Conservation (phyloP, 2,888 invertebrate species). For the Erebia aethiops region DNA sequence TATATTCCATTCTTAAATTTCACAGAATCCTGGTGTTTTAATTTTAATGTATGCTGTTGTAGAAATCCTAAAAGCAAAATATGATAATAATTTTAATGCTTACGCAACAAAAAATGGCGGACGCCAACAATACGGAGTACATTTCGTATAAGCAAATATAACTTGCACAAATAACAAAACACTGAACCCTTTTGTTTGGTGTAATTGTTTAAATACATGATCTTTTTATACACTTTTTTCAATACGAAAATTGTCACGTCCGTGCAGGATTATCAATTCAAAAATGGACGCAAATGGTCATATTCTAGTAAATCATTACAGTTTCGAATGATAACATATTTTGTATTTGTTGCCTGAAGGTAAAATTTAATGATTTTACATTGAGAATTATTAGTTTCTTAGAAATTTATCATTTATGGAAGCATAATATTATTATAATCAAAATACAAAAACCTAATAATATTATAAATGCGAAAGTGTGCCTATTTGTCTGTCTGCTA, state of each 20-base stretch:
- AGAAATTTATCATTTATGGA: neutral
- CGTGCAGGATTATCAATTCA: slow-evolving; percentile 48
- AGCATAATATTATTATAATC: too few species aligned
- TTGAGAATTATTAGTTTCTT: neutral
- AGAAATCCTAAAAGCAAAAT: neutral
- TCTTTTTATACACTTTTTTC: slow-evolving; percentile 37
- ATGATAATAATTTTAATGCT: slow-evolving; percentile 15
- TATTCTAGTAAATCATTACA: slow-evolving; percentile 39
- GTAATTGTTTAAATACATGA: slow-evolving; percentile 44
- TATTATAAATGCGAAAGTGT: too few species aligned
- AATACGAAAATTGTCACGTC: slow-evolving; percentile 58
- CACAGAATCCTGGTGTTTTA: too few species aligned
- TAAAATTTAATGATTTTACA: slow-evolving; percentile 18
- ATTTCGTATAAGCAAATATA: slow-evolving; percentile 25
- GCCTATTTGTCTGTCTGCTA: too few species aligned
- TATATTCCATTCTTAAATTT: too few species aligned
- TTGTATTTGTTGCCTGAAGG: slow-evolving; percentile 18
- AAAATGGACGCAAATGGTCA: slow-evolving; percentile 30
- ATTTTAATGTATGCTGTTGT: too few species aligned
- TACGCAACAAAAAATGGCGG: slow-evolving; percentile 29
- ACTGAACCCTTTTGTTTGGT: slow-evolving; percentile 22
- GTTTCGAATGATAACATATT: slow-evolving; percentile 32
- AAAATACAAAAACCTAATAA: too few species aligned
- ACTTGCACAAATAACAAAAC: slow-evolving; percentile 22
- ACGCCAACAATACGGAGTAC: slow-evolving; percentile 28